Evolutionary conservation across 2,888 invertebrate genomes (phyloP).

Genomic region (Papilio demoleus): DNA sequence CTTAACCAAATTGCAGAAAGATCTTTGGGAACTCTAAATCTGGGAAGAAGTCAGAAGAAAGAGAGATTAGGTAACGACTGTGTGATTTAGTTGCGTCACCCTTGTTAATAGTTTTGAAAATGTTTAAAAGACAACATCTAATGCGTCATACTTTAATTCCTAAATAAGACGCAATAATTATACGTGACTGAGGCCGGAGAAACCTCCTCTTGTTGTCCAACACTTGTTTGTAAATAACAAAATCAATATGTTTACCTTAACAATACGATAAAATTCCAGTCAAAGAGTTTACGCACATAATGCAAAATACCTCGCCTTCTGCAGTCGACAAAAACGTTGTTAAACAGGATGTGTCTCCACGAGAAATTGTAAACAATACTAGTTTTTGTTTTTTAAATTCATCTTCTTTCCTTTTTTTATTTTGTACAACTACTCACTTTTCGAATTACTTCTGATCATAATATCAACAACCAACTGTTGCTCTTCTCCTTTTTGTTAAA

Average conservation of each 20-base stretch:
- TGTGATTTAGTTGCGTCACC: too few relatives aligned
- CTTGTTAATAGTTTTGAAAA: background rate
- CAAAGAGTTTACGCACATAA: background rate
- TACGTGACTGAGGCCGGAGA: background rate
- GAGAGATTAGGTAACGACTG: too few relatives aligned
- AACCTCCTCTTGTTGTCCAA: background rate
- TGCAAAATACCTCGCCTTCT: background rate
- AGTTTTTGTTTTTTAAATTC: background rate
- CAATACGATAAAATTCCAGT: constrained; percentile 5
- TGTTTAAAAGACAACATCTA: background rate
- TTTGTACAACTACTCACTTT: too few relatives aligned
- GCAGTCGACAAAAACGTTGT: background rate
- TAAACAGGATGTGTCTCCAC: background rate
- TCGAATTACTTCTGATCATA: too few relatives aligned
- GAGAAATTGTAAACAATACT: background rate
- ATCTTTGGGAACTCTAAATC: too few relatives aligned
- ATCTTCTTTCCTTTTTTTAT: too few relatives aligned
- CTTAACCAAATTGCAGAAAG: too few relatives aligned
- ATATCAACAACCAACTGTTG: background rate
- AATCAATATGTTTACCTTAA: background rate
- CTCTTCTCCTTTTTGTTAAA: background rate
- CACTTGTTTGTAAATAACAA: constrained; percentile 5
- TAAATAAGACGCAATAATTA: background rate
- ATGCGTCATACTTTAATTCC: background rate
- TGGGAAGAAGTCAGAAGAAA: too few relatives aligned